Conservation (phyloP, 2,797 vertebrate species). For the Furcifer pardalis region DNA sequence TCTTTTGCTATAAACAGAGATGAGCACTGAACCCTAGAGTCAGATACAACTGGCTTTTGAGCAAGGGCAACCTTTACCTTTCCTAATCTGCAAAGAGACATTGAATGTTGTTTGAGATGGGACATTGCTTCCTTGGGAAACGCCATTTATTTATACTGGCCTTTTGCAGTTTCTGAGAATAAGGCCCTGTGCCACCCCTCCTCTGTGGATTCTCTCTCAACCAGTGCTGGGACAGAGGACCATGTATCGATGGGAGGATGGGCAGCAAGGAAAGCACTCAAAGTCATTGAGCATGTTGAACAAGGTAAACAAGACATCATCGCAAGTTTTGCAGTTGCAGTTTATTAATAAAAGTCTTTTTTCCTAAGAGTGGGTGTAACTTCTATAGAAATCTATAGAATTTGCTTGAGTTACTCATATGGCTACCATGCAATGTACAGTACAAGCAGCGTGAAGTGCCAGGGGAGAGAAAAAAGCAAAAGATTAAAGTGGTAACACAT, state of each 20-base stretch:
- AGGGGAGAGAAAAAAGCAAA: neutral
- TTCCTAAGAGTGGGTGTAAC: neutral
- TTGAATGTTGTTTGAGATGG: neutral
- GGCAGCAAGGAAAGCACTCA: conserved; percentile 93
- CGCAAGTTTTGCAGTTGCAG: conserved; percentile 2
- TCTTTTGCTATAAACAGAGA: too few species aligned
- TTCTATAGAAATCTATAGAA: neutral
- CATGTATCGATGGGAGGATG: conserved; percentile 99
- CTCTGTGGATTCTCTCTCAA: conserved; percentile 97
- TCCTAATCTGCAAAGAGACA: neutral
- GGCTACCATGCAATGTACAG: neutral
- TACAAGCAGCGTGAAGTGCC: neutral
- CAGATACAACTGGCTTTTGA: too few species aligned
- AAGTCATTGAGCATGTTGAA: conserved; percentile 95
- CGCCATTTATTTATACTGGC: conserved; percentile 22
- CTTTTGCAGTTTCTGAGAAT: conserved; percentile 93
- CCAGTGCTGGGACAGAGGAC: conserved; percentile 96
- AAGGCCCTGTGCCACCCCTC: conserved; percentile 97
- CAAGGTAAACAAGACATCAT: conserved; percentile 82
- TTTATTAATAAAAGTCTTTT: neutral
- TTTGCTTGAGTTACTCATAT: neutral
- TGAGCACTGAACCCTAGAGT: too few species aligned
- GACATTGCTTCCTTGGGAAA: neutral
- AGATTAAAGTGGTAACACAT: neutral
- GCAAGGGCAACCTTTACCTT: too few species aligned